A percentile compares a stretch with the other conserved stretches of the same genome.
phyloP scores from a whole-genome alignment of 53 echinoderm and acorn worm species.

The Antedon mediterranea region DNA sequence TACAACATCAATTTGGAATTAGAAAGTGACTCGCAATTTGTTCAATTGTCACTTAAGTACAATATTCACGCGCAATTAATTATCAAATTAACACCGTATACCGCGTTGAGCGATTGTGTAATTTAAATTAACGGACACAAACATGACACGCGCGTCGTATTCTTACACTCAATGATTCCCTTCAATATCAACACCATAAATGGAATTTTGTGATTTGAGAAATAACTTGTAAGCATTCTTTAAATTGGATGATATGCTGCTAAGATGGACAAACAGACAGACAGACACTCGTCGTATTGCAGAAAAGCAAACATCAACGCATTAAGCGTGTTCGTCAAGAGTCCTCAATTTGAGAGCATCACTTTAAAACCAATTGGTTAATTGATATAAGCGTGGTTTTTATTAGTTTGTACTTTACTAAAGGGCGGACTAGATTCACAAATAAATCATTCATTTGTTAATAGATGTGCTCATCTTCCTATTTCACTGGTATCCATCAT shows the following conservation, averaged over 20 bases:
- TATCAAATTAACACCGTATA: not conserved
- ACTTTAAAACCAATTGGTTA: not conserved
- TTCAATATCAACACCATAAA: not conserved
- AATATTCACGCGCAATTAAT: not conserved
- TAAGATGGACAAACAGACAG: not conserved
- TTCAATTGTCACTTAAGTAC: not conserved
- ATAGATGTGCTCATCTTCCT: too few species aligned
- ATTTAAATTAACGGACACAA: not conserved
- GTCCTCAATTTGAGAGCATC: not conserved
- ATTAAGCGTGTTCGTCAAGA: not conserved
- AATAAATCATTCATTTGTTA: too few species aligned
- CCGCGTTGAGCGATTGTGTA: not conserved
- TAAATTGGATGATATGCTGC: not conserved
- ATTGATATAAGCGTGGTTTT: not conserved
- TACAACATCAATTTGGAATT: not conserved
- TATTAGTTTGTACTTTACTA: too few species aligned
- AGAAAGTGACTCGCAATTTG: not conserved
- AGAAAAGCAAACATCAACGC: not conserved
- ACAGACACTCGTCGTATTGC: not conserved
- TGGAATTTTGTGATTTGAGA: not conserved
- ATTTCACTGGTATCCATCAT: too few species aligned
- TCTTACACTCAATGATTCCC: too few species aligned
- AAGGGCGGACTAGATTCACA: too few species aligned
- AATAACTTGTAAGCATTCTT: not conserved
- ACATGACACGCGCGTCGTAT: not conserved